Percentiles rank a stretch among this genome's conserved stretches.
These are phyloP conservation scores for Rhea pennata DNA, from an alignment of 2,113 vertebrate species.

Conservation along the genomic window DNA sequence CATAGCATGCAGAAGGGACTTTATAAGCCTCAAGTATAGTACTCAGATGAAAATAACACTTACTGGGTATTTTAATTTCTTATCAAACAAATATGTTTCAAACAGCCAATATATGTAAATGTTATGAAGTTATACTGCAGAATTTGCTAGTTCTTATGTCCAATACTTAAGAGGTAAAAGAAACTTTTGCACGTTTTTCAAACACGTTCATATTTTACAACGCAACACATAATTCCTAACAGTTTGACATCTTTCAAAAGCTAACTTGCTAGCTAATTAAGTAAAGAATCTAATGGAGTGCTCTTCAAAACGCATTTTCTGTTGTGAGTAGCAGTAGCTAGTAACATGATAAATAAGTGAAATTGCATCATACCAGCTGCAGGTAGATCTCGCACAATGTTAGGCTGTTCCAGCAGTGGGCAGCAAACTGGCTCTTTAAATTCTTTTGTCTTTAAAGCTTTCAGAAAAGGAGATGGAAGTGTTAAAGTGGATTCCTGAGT, in stretches of 20 bases:
- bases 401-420: slow-evolving; percentile 88
- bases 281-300: not conserved
- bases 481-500: slow-evolving; percentile 81
- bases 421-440: slow-evolving; percentile 77
- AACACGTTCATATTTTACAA: not conserved
- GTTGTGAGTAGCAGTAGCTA: not conserved
- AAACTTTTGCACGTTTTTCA: not conserved
- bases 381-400: slow-evolving; percentile 88
- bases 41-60: not conserved
- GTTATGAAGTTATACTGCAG: not conserved
- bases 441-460: slow-evolving; percentile 83
- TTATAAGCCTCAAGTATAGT: not conserved
- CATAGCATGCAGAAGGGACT: not conserved
- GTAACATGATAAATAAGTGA: not conserved
- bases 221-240: not conserved
- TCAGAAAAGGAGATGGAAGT: slow-evolving; percentile 86
- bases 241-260: not conserved
- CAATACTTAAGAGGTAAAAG: not conserved
- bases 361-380: slow-evolving; percentile 85
- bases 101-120: fast-evolving
- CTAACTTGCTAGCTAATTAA: not conserved
- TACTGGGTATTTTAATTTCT: not conserved
- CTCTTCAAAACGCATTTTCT: not conserved
- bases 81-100: not conserved
- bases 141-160: not conserved